Evolutionary conservation across 2,113 vertebrate species (phyloP).

Genomic region (Acanthochromis polyacanthus): DNA sequence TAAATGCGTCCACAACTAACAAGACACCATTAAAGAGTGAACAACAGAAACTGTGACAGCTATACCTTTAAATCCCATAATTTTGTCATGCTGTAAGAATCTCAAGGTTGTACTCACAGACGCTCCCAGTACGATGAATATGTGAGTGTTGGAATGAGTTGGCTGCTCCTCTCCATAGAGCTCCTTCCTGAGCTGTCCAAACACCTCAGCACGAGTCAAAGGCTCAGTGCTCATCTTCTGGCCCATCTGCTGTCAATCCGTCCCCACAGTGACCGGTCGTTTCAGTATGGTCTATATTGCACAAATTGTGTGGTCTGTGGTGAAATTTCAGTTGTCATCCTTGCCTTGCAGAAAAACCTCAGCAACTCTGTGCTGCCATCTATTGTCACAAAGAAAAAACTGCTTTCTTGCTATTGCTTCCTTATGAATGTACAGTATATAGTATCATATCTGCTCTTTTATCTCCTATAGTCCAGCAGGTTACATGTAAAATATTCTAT

Average conservation of each 20-base stretch:
- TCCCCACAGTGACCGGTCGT: neutral
- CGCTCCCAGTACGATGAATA: conserved; percentile 90
- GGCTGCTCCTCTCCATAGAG: conserved; percentile 83
- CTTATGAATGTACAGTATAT: neutral
- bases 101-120: conserved; percentile 84
- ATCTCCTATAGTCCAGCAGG: neutral
- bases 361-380: conserved; percentile 64
- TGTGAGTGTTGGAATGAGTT: conserved; percentile 76
- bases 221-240: conserved; percentile 64
- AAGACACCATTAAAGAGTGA: neutral
- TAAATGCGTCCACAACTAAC: neutral
- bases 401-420: neutral
- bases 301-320: neutral
- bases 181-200: conserved; percentile 87
- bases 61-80: neutral
- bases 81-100: conserved; percentile 1
- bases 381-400: conserved; percentile 39
- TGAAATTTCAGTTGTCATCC: conserved; percentile 38
- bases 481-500: fast-evolving
- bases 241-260: conserved; percentile 13
- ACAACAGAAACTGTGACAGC: too few relatives aligned
- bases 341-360: conserved; percentile 36
- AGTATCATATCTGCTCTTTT: neutral
- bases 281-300: neutral
- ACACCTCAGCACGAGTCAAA: conserved; percentile 83